Conservation (phyloP, 2,797 vertebrate species). For the Naso thynnoides region DNA sequence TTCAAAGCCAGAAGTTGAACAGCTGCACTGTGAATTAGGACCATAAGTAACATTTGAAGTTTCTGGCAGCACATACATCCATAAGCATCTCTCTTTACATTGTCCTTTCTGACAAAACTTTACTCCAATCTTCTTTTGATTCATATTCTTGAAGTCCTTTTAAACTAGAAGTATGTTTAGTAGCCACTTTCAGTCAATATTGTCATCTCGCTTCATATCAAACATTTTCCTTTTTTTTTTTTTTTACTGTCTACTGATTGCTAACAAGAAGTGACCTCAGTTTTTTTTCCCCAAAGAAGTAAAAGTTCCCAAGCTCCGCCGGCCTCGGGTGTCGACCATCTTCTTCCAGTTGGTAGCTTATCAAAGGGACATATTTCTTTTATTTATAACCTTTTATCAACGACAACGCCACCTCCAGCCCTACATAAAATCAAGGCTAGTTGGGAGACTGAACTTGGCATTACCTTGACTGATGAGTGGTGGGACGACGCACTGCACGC, state of each 20-base stretch:
- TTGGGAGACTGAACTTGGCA: no score
- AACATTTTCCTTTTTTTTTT: no score
- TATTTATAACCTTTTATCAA: no score
- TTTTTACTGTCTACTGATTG: no score
- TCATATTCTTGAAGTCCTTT: conserved; percentile 7
- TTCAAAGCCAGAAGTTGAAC: conserved; percentile 14
- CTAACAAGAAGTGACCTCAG: background rate
- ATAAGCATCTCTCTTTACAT: conserved; percentile 19
- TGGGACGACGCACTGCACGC: no score
- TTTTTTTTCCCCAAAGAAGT: background rate
- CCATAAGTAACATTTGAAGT: conserved; percentile 41
- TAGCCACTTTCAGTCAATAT: background rate
- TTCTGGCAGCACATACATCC: conserved; percentile 15
- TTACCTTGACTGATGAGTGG: no score
- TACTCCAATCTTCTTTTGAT: background rate
- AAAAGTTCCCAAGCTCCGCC: no score
- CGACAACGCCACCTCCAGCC: no score
- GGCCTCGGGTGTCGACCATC: no score
- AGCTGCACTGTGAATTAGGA: conserved; percentile 27
- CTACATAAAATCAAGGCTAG: no score
- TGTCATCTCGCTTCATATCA: background rate
- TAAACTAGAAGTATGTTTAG: background rate
- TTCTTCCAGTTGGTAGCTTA: no score
- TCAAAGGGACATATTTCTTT: no score
- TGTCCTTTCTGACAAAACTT: conserved; percentile 12